phyloP scores from a whole-genome alignment of 2,113 vertebrate species.

The Podilymbus podiceps region DNA sequence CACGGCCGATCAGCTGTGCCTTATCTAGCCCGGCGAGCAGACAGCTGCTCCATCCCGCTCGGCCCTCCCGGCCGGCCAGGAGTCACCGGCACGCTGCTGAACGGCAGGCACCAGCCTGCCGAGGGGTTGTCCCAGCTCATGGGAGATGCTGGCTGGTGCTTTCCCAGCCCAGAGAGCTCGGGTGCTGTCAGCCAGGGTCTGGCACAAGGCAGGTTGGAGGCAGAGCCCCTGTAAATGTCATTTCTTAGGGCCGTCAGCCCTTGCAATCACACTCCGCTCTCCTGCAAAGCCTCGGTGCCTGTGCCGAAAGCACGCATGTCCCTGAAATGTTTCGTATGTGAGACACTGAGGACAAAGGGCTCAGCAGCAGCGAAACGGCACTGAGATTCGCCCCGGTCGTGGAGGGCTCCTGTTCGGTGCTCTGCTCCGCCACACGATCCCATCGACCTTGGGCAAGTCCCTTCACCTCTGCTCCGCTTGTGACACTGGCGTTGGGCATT shows the following conservation, averaged over 20 bases:
- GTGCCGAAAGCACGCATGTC: background rate
- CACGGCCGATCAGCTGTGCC: background rate
- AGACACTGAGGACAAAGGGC: background rate
- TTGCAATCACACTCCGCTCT: rapidly evolving
- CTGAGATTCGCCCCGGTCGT: background rate
- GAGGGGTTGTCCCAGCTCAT: background rate
- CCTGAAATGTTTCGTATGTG: background rate
- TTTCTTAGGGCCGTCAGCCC: background rate
- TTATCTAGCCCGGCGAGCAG: background rate
- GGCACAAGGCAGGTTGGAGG: background rate
- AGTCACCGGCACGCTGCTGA: background rate
- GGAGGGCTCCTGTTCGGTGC: background rate
- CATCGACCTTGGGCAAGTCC: background rate
- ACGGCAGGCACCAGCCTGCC: background rate
- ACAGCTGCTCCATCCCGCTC: background rate
- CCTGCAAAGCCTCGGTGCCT: background rate
- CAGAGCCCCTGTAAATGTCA: rapidly evolving
- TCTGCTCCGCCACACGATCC: rapidly evolving
- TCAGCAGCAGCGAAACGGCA: background rate
- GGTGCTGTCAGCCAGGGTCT: background rate
- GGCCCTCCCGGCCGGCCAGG: background rate
- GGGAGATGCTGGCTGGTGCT: background rate
- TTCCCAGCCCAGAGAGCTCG: rapidly evolving
- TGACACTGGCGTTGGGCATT: background rate
- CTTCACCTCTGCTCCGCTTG: background rate